These are phyloP conservation scores for Hippocampus mohnikei DNA, from an alignment of 2,113 vertebrate species.

Conservation along the genomic window DNA sequence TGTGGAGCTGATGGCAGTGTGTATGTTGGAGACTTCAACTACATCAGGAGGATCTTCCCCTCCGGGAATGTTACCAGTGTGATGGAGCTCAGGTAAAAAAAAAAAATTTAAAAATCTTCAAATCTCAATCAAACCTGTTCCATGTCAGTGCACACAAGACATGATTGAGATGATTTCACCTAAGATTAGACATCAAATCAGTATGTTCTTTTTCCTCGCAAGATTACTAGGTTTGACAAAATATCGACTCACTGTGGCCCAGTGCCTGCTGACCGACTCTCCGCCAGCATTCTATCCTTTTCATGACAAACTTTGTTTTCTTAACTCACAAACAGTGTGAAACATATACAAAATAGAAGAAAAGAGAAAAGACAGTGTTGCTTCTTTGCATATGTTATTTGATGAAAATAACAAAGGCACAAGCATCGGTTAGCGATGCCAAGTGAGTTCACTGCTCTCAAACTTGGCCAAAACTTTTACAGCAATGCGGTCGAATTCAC, in stretches of 20 bases:
- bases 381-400: background rate
- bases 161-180: background rate
- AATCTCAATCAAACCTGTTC: background rate
- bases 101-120: background rate
- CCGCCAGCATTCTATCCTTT: no score
- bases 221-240: no score
- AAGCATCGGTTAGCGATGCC: background rate
- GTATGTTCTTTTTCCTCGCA: background rate
- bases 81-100: conserved; percentile 88
- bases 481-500: background rate
- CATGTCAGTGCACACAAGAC: background rate
- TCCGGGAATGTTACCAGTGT: conserved; percentile 97
- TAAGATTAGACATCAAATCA: background rate
- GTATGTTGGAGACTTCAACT: conserved; percentile 98
- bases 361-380: background rate
- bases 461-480: background rate
- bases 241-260: no score
- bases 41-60: conserved; percentile 92
- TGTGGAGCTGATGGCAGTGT: conserved; percentile 94
- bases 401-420: background rate
- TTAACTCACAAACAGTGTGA: background rate
- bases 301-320: background rate
- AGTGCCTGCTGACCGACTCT: no score
- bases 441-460: background rate
- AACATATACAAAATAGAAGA: background rate